Conservation (phyloP, 2,113 vertebrate species). For the Cheilinus undulatus region DNA sequence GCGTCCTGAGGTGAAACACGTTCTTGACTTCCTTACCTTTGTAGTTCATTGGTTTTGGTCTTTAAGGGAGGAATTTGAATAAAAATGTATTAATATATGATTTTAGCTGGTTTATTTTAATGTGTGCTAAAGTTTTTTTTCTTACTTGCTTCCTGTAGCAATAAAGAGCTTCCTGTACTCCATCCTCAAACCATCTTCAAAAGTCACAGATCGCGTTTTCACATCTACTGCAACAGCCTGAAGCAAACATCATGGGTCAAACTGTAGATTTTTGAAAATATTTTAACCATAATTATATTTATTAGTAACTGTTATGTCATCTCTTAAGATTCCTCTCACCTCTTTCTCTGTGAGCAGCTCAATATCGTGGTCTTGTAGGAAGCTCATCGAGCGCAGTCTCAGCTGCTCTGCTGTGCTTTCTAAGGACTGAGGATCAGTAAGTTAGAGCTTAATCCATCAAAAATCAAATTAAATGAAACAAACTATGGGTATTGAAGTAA, state of each 20-base stretch:
- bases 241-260: slow-evolving; percentile 18
- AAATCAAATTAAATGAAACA: neutral
- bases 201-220: slow-evolving; percentile 89
- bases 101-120: neutral
- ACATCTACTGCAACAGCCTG: slow-evolving; percentile 92
- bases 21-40: slow-evolving; percentile 95
- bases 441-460: slow-evolving; percentile 43
- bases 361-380: slow-evolving; percentile 92
- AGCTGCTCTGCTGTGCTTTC: slow-evolving; percentile 95
- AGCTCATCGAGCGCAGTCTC: slow-evolving; percentile 90
- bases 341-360: slow-evolving; percentile 95
- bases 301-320: neutral
- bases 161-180: slow-evolving; percentile 96
- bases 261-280: neutral
- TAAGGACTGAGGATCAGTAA: slow-evolving; percentile 86
- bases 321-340: slow-evolving; percentile 75
- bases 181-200: slow-evolving; percentile 95
- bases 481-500: too few species aligned
- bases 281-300: neutral
- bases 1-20: slow-evolving; percentile 91
- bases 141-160: slow-evolving; percentile 94
- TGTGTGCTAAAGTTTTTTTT: neutral
- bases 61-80: slow-evolving; percentile 64
- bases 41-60: slow-evolving; percentile 93
- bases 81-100: neutral